Base-by-base conservation (phyloP, 2,113 vertebrate genomes). In the Pseudois nayaur region DNA sequence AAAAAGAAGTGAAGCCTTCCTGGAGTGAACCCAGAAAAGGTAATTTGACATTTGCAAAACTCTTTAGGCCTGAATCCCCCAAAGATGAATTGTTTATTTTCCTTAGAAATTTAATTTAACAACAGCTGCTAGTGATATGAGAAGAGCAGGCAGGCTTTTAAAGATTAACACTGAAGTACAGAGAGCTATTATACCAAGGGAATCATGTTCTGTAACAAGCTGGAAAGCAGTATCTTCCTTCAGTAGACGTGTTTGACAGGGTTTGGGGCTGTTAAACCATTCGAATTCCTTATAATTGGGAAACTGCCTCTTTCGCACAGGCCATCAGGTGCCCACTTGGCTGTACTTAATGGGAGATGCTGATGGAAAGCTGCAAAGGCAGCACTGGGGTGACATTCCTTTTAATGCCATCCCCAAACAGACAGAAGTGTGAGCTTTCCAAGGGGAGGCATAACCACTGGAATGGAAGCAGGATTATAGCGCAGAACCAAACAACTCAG, bases 321-420 rank as follows among this genome's bases (percentile, higher is more conserved):
- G 57, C 85, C 52, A 98, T 95, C 81, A 98, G 71, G 91, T 14
- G 86, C 48, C 94, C 91, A 84, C 64, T 95, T 96, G 97, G 29
- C 71, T 91, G 62, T 89, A 91, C 59, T 96, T 96, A 97, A 96
- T 98, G 95, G 82, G 97, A 97, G 67, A 96, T 48, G 83, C 43
- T 76, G 45, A 98, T 91, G 91, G 82, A 93, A 97, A 85, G 54
- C 43, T 40, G 60, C 17, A 89, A 79, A 98, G 64, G 87, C 95
- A 81, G 76, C 97, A 79, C 87, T 94, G 57, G 93, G 74, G 97
- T 95, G 97, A 93, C 48, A 91, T 98, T 98, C 43, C 79, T 89
- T 93, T 97, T 96, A 96, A 97, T 97, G 71, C 81, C 84, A 91
- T 79, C 83, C 89, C 91, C 62, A 89, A 90, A 81, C 48, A 94